Conservation (phyloP, 1,140 invertebrate genomes). For the Drosophila obscura region DNA sequence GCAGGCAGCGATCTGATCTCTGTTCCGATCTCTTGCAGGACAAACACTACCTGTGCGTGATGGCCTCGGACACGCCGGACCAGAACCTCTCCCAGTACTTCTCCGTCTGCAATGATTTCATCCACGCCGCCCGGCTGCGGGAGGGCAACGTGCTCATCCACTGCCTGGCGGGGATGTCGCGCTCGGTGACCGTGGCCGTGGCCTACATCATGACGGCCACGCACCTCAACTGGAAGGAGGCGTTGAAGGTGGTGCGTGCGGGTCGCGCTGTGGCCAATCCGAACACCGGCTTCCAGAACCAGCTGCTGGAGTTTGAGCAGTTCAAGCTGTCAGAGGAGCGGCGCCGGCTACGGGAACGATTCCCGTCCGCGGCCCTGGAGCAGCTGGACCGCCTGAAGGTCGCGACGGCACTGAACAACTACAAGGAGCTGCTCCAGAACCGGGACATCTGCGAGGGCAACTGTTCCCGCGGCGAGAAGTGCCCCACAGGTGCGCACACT, state of each 20-base stretch:
- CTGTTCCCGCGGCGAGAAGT: conserved; percentile 92
- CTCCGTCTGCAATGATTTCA: conserved; percentile 97
- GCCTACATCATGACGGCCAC: conserved; percentile 95
- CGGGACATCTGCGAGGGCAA: conserved; percentile 93
- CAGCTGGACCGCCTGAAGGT: conserved; percentile 91
- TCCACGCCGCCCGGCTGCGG: conserved; percentile 93
- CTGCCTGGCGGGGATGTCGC: conserved; percentile 97
- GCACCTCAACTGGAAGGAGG: conserved; percentile 95
- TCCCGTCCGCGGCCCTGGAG: conserved; percentile 90
- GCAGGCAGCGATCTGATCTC: no score
- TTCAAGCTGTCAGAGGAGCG: conserved; percentile 93
- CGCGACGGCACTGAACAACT: conserved; percentile 90
- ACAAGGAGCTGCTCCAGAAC: conserved; percentile 90
- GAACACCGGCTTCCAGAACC: conserved; percentile 97
- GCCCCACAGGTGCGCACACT: conserved; percentile 89
- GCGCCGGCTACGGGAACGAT: conserved; percentile 91
- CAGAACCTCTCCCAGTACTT: conserved; percentile 97
- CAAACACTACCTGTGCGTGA: conserved; percentile 96
- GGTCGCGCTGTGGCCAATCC: conserved; percentile 96
- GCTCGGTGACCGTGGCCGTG: conserved; percentile 96
- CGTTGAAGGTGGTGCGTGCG: conserved; percentile 95
- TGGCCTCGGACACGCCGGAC: conserved; percentile 95
- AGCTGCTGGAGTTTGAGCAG: conserved; percentile 96
- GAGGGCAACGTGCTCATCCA: conserved; percentile 97
- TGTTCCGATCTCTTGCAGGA: conserved; percentile 88